Conservation (phyloP, 2,797 vertebrate genomes). For the Gallirallus australis region DNA sequence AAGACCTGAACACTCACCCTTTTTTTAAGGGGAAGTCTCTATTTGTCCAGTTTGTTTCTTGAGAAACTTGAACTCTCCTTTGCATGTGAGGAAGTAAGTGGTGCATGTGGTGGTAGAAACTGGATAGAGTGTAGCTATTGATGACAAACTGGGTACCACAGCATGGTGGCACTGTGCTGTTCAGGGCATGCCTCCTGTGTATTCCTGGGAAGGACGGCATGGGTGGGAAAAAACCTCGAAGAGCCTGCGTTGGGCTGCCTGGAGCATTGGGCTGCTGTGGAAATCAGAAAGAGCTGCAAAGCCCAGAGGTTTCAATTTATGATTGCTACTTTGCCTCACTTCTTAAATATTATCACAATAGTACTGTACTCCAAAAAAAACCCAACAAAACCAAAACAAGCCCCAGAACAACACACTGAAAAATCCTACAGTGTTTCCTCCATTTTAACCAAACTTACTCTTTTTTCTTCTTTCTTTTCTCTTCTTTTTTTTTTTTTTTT, state of each 20-base stretch:
- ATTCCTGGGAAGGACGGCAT: not conserved
- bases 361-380: no score
- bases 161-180: not conserved
- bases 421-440: no score
- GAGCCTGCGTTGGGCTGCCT: not conserved
- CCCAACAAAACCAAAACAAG: no score
- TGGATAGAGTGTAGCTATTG: not conserved
- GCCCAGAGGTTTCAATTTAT: not conserved
- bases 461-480: no score
- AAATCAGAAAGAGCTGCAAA: not conserved
- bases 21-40: not conserved
- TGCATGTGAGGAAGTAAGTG: not conserved
- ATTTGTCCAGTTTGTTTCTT: not conserved
- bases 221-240: not conserved
- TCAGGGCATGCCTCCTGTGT: not conserved
- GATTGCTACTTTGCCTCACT: not conserved
- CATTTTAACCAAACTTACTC: no score
- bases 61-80: not conserved
- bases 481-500: not conserved
- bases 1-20: not conserved
- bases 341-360: not conserved
- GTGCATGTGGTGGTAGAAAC: not conserved
- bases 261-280: not conserved
- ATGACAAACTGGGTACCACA: not conserved
- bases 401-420: no score